These are phyloP conservation scores for Cryptotermes secundus DNA, from an alignment of 1,140 invertebrate genomes.

Conservation along the genomic window DNA sequence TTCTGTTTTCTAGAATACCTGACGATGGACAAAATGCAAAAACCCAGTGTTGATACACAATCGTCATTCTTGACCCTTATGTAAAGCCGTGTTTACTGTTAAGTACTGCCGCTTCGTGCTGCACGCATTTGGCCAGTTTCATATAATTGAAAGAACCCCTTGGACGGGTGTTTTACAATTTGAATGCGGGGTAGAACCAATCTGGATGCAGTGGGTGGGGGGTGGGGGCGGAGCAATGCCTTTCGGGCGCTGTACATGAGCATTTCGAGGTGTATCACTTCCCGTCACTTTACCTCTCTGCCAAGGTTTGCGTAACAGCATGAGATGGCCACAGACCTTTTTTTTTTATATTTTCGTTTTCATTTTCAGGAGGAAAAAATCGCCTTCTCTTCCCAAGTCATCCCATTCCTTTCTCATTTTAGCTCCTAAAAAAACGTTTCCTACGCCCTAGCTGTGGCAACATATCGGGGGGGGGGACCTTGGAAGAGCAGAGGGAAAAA, in stretches of 20 bases:
- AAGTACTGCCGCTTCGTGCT: too few relatives aligned
- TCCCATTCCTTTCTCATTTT: conserved; percentile 1
- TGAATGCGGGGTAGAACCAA: neutral
- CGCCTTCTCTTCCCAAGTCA: neutral
- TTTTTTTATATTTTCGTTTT: neutral
- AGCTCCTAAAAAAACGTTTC: neutral
- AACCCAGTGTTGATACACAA: too few relatives aligned
- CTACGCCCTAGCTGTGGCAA: neutral
- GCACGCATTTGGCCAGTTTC: too few relatives aligned
- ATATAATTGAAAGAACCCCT: too few relatives aligned
- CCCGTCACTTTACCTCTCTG: neutral
- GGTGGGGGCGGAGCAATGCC: neutral
- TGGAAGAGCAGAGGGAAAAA: neutral
- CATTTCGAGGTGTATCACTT: neutral
- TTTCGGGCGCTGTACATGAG: neutral
- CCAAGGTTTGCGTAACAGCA: neutral
- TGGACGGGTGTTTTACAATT: too few relatives aligned
- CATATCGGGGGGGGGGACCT: neutral
- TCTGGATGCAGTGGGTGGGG: neutral
- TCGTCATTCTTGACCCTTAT: too few relatives aligned
- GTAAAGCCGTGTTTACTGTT: too few relatives aligned
- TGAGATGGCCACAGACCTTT: neutral
- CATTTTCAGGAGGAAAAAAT: neutral
- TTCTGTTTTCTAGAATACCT: too few relatives aligned
- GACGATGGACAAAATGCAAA: too few relatives aligned